A percentile compares a stretch with the other conserved stretches of the same genome.
phyloP scores from a whole-genome alignment of 2,113 vertebrate genomes.

The Sialia sialis region DNA sequence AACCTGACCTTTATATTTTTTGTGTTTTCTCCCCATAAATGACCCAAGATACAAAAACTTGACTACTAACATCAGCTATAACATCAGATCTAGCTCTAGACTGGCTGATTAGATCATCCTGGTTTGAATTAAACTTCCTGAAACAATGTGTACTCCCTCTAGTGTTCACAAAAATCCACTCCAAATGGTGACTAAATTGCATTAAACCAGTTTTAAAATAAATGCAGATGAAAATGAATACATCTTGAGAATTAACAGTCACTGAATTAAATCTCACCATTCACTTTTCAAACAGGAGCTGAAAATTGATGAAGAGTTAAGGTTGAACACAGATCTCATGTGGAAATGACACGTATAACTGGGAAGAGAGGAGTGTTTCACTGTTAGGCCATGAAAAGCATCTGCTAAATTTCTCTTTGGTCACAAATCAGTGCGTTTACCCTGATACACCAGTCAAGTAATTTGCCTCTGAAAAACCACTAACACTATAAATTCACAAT shows the following conservation, averaged over 20 bases:
- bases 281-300: not conserved
- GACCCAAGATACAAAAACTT: rapidly evolving
- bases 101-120: not conserved
- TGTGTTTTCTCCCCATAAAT: not conserved
- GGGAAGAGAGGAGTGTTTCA: not conserved
- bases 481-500: constrained; percentile 11
- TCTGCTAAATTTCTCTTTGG: not conserved
- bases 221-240: not conserved
- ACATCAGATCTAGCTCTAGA: not conserved
- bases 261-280: not conserved
- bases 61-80: not conserved
- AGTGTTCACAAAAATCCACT: constrained; percentile 29
- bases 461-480: not conserved
- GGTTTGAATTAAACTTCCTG: not conserved
- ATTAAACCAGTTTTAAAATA: not conserved
- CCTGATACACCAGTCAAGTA: not conserved
- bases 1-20: not conserved
- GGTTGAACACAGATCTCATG: rapidly evolving
- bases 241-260: not conserved
- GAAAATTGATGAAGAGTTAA: not conserved
- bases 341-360: not conserved
- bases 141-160: constrained; percentile 56
- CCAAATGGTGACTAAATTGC: not conserved
- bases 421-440: not conserved
- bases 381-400: not conserved